A percentile compares a stretch with the other conserved stretches of the same genome.
phyloP scores from a whole-genome alignment of 2,888 invertebrate species.

The Athalia circularis region DNA sequence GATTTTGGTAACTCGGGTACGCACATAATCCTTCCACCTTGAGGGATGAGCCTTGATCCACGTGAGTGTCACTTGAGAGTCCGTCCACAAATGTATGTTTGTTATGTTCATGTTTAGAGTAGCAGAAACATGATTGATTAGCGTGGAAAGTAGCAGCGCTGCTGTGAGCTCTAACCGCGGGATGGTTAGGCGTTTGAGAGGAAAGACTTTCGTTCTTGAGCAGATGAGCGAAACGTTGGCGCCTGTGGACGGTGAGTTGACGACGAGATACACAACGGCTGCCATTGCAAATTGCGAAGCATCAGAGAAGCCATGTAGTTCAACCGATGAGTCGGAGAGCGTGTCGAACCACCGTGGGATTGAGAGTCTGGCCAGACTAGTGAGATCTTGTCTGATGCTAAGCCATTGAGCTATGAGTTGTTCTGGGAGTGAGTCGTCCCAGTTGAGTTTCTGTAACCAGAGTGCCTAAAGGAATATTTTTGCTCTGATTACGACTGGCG shows the following conservation, averaged over 20 bases:
- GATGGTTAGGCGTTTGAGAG: constrained; percentile 44
- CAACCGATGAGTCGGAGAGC: not conserved
- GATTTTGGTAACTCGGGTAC: constrained; percentile 42
- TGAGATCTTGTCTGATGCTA: no score
- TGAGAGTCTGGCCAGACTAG: not conserved
- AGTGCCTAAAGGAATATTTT: constrained; percentile 16
- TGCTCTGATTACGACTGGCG: constrained; percentile 9
- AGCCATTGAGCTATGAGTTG: constrained; percentile 14
- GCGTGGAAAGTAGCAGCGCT: constrained; percentile 32
- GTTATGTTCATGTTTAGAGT: not conserved
- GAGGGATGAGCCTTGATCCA: constrained; percentile 43
- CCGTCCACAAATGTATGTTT: constrained; percentile 35
- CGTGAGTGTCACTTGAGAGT: constrained; percentile 29
- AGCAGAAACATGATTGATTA: constrained; percentile 3
- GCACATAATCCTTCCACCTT: constrained; percentile 46
- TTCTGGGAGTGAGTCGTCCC: constrained; percentile 18
- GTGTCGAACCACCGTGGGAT: constrained; percentile 42
- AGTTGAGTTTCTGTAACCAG: not conserved
- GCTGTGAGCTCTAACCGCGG: constrained; percentile 48
- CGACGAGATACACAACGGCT: constrained; percentile 12
- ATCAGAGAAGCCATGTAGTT: constrained; percentile 45
- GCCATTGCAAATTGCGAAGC: constrained; percentile 38
- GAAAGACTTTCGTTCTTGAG: constrained; percentile 45
- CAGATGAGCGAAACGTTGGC: not conserved
- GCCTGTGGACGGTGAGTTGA: not conserved